Conservation (phyloP, 1,140 invertebrate genomes). For the Drosophila azteca region DNA sequence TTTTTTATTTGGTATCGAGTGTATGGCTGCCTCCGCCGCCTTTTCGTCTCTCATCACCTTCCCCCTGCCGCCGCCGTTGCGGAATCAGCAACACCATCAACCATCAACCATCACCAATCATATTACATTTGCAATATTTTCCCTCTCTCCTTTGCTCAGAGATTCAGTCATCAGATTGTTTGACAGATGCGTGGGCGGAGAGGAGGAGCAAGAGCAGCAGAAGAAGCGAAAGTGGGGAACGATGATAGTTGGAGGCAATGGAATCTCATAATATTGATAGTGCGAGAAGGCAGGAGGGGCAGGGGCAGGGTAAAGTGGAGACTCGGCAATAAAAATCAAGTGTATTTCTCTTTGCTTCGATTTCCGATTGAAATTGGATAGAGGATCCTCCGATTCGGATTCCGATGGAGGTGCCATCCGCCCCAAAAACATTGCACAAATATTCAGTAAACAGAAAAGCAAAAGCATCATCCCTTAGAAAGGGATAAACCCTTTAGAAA, state of each 20-base stretch:
- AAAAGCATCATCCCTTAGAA: slow-evolving; percentile 16
- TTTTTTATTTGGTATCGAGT: slow-evolving; percentile 37
- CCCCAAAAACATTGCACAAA: slow-evolving; percentile 10
- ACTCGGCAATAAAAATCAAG: slow-evolving; percentile 56
- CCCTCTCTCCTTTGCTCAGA: slow-evolving; percentile 36
- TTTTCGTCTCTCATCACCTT: neutral
- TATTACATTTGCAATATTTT: slow-evolving; percentile 79
- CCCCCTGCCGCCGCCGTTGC: neutral
- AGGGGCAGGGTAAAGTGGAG: slow-evolving; percentile 2
- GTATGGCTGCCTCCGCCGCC: slow-evolving; percentile 32
- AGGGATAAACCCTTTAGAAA: slow-evolving; percentile 36
- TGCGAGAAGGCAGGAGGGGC: slow-evolving; percentile 27
- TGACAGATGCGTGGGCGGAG: slow-evolving; percentile 36
- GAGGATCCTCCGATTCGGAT: neutral
- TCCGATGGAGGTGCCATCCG: neutral
- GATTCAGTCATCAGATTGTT: slow-evolving; percentile 43
- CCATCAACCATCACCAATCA: slow-evolving; percentile 48
- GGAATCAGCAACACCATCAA: neutral
- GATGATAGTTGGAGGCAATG: slow-evolving; percentile 24
- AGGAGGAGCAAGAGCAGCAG: slow-evolving; percentile 12
- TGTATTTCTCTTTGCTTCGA: slow-evolving; percentile 63
- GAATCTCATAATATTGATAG: slow-evolving; percentile 79
- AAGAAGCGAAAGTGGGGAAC: neutral
- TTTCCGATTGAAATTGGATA: slow-evolving; percentile 44
- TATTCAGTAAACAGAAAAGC: slow-evolving; percentile 47